phyloP scores from a whole-genome alignment of 2,888 invertebrate genomes.

The Oligia fasciuncula region DNA sequence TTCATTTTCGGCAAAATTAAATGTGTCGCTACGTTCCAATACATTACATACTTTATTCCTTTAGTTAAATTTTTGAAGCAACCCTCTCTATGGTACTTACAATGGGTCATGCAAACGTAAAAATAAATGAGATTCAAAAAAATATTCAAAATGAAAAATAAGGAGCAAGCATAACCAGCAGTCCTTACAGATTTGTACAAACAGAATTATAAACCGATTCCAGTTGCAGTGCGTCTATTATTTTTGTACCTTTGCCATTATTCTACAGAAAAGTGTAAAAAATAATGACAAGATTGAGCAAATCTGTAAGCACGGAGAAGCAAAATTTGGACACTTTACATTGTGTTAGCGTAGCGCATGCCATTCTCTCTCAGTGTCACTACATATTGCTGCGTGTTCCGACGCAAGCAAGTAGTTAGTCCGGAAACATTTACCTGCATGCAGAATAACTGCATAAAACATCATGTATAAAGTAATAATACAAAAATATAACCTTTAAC shows the following conservation, averaged over 20 bases:
- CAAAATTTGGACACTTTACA: conserved; percentile 61
- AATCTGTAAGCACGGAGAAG: conserved; percentile 35
- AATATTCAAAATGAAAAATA: not conserved
- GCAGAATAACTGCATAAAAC: conserved; percentile 51
- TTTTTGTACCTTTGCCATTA: not conserved
- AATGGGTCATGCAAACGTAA: not conserved
- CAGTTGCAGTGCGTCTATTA: not conserved
- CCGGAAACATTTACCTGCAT: conserved; percentile 65
- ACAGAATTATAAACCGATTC: not conserved
- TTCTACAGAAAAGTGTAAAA: not conserved
- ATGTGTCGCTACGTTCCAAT: not conserved
- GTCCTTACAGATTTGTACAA: conserved; percentile 50
- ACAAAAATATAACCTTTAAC: not conserved
- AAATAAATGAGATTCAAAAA: not conserved
- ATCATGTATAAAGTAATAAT: not conserved
- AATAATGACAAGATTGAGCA: not conserved
- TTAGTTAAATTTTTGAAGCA: not conserved
- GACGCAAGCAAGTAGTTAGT: conserved; percentile 57
- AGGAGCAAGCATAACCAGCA: conserved; percentile 17
- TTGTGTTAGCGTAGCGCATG: conserved; percentile 54
- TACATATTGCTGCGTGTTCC: conserved; percentile 51
- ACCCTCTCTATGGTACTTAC: not conserved
- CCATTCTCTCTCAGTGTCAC: conserved; percentile 50
- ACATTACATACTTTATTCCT: not conserved
- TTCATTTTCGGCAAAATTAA: not conserved